Evolutionary conservation across 2,888 invertebrate species (phyloP).

Genomic region (Aethes cnicana): DNA sequence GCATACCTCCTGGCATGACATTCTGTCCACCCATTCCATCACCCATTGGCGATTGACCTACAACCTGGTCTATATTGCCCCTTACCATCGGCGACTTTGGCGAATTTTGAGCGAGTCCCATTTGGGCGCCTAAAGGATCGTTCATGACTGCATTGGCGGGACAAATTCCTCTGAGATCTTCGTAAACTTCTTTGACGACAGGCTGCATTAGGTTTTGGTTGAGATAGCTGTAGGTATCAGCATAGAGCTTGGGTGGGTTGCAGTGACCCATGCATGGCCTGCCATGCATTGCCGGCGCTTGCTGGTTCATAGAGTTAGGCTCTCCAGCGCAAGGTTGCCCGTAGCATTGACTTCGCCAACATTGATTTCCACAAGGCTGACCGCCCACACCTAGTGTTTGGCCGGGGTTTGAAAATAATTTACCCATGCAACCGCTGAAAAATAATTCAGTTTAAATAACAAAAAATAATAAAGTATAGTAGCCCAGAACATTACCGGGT

Average conservation of each 20-base stretch:
- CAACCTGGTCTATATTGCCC: slow-evolving; percentile 15
- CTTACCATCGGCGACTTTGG: slow-evolving; percentile 21
- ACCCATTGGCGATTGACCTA: slow-evolving; percentile 17
- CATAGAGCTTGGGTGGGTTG: slow-evolving; percentile 61
- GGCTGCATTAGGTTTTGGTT: slow-evolving; percentile 70
- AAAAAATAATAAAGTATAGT: background rate
- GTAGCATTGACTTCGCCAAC: slow-evolving; percentile 48
- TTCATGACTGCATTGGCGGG: slow-evolving; percentile 63
- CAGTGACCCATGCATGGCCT: slow-evolving; percentile 53
- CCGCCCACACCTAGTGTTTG: slow-evolving; percentile 40
- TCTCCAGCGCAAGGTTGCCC: slow-evolving; percentile 48
- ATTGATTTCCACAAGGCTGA: slow-evolving; percentile 47
- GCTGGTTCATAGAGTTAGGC: slow-evolving; percentile 38
- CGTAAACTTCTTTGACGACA: slow-evolving; percentile 65
- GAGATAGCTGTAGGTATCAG: slow-evolving; percentile 67
- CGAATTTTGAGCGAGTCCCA: slow-evolving; percentile 47
- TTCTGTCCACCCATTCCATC: slow-evolving; percentile 34
- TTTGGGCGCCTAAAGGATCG: slow-evolving; percentile 53
- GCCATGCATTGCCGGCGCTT: slow-evolving; percentile 11
- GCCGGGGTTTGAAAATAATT: slow-evolving; percentile 56
- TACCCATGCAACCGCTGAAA: slow-evolving; percentile 76
- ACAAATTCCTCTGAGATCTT: slow-evolving; percentile 62
- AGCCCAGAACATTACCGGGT: background rate
- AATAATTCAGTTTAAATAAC: background rate
- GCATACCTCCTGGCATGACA: slow-evolving; percentile 31